phyloP scores from a whole-genome alignment of 2,113 vertebrate species.

The Hippoglossus stenolepis region DNA sequence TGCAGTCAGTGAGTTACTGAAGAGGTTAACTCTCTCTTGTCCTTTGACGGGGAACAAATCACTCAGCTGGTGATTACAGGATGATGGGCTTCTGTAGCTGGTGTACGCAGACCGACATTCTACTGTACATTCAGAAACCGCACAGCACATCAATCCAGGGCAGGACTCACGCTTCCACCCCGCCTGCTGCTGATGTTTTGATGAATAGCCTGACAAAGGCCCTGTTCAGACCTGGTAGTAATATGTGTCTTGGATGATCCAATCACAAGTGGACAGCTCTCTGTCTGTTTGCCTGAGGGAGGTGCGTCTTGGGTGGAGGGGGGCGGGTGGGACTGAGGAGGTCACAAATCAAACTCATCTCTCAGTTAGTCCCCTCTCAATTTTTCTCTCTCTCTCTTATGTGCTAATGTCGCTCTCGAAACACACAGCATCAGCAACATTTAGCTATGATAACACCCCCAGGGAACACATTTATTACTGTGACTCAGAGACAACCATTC shows the following conservation, averaged over 20 bases:
- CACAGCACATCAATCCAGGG: background rate
- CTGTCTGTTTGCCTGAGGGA: slow-evolving; percentile 39
- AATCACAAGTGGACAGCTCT: no score
- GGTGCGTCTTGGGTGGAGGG: background rate
- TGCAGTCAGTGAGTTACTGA: slow-evolving; percentile 39
- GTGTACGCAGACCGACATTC: no score
- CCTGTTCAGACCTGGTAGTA: background rate
- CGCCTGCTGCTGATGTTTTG: slow-evolving; percentile 44
- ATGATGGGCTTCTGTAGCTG: slow-evolving; percentile 11
- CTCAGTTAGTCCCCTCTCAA: background rate
- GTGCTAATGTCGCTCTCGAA: background rate
- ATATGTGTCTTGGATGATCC: no score
- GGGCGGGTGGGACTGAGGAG: background rate
- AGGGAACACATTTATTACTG: slow-evolving; percentile 2
- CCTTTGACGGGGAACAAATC: slow-evolving; percentile 29
- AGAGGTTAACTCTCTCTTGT: slow-evolving; percentile 42
- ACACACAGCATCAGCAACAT: slow-evolving; percentile 27
- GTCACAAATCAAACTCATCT: slow-evolving; percentile 49
- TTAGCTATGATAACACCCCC: slow-evolving; percentile 10
- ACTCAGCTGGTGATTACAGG: slow-evolving; percentile 37
- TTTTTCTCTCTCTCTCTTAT: background rate
- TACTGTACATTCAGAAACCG: slow-evolving; percentile 10
- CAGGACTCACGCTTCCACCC: background rate
- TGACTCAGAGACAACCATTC: background rate
- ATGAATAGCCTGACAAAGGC: slow-evolving; percentile 47